phyloP scores from a whole-genome alignment of 2,888 invertebrate genomes.

The Luffia ferchaultella region DNA sequence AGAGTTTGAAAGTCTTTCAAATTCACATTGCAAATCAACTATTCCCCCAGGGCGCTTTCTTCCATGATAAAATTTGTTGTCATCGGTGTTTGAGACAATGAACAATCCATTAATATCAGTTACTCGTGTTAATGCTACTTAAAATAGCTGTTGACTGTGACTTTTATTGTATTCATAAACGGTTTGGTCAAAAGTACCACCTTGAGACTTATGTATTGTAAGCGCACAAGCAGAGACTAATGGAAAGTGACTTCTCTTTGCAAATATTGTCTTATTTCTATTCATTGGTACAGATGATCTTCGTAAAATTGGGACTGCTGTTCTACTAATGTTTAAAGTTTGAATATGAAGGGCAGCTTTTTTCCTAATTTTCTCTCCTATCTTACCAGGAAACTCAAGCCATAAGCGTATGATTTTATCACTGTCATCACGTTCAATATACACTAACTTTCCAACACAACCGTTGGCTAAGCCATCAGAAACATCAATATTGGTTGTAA shows the following conservation, averaged over 20 bases:
- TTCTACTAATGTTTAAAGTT: conserved; percentile 1
- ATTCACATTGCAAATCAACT: conserved; percentile 7
- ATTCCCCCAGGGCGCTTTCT: conserved; percentile 8
- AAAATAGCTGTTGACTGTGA: conserved; percentile 11
- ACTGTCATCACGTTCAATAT: conserved; percentile 1
- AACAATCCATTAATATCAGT: conserved; percentile 14
- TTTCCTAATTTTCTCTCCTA: not conserved
- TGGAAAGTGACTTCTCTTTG: conserved; percentile 19
- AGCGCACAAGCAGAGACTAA: conserved; percentile 17
- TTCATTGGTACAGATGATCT: conserved; percentile 10
- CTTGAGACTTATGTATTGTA: conserved; percentile 22
- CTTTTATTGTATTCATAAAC: not conserved
- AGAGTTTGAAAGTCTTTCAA: conserved; percentile 8
- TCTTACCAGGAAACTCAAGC: not conserved
- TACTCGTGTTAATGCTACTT: conserved; percentile 20
- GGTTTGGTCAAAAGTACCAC: conserved; percentile 17
- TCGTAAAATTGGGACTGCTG: conserved; percentile 6
- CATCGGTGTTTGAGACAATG: conserved; percentile 6
- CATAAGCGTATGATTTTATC: conserved; percentile 5
- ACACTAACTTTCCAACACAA: conserved; percentile 7
- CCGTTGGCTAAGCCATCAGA: conserved; percentile 16
- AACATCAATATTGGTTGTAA: conserved; percentile 14
- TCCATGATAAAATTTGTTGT: conserved; percentile 10
- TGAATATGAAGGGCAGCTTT: not conserved
- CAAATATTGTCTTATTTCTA: conserved; percentile 14